Percentiles rank a stretch among this genome's conserved stretches.
phyloP scores from a whole-genome alignment of 2,888 invertebrate genomes.

The Pristionchus arcanus region DNA sequence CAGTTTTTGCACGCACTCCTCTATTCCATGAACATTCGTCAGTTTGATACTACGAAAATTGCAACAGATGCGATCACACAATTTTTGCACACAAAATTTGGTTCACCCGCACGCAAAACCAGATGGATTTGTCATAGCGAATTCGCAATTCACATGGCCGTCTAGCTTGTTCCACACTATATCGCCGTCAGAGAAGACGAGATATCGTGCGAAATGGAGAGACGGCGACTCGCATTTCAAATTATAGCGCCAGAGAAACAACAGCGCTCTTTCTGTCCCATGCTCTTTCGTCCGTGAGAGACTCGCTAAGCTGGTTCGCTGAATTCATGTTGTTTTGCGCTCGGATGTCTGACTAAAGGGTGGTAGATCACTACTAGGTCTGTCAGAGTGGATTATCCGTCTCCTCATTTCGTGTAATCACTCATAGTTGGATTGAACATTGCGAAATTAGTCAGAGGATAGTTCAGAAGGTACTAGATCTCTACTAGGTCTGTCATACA shows the following conservation, averaged over 20 bases:
- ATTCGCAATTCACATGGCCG: neutral
- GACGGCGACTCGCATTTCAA: neutral
- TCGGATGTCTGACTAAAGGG: no score
- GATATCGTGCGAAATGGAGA: neutral
- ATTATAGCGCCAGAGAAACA: neutral
- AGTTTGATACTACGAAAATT: neutral
- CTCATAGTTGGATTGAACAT: no score
- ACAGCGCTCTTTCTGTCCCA: neutral
- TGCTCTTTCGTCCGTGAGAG: neutral
- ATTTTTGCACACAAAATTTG: neutral
- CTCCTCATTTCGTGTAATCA: no score
- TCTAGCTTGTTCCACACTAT: neutral
- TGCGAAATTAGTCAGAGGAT: no score
- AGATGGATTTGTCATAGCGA: neutral
- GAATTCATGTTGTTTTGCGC: neutral
- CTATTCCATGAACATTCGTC: neutral
- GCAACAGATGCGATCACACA: neutral
- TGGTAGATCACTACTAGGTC: no score
- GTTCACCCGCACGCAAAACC: neutral
- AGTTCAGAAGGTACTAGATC: no score
- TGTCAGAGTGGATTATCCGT: no score
- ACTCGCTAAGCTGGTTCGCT: neutral
- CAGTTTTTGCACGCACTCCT: neutral
- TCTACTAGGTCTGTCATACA: neutral
- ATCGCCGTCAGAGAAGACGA: neutral